Percentiles rank a stretch among this genome's conserved stretches.
These are phyloP conservation scores for Kradibia gibbosae DNA, from an alignment of 1,140 invertebrate species.

Conservation along the genomic window DNA sequence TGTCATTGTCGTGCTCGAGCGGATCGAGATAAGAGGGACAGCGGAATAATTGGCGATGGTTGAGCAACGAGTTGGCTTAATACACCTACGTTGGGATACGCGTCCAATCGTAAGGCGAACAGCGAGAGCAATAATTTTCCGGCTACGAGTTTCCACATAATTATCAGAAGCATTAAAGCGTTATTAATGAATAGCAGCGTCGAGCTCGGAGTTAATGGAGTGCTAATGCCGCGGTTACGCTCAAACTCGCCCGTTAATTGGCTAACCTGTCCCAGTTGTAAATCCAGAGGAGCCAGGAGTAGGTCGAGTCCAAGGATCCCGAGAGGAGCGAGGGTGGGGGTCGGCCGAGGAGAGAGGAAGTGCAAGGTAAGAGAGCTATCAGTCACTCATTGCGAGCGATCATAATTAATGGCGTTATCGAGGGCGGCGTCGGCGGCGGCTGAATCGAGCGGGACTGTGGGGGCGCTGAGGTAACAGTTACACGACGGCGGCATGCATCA, in stretches of 20 bases:
- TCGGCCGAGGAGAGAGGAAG: not conserved
- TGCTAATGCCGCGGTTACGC: not conserved
- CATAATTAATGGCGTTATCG: slow-evolving; percentile 16
- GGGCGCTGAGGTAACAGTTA: not conserved
- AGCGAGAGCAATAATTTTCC: not conserved
- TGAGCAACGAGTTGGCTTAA: not conserved
- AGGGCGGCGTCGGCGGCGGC: too few relatives aligned
- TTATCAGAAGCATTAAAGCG: not conserved
- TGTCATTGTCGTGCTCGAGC: not conserved
- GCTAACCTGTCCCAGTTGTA: not conserved
- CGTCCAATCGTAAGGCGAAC: not conserved
- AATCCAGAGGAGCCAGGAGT: not conserved
- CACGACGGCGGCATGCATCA: not conserved
- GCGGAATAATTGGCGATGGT: not conserved
- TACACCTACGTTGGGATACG: not conserved
- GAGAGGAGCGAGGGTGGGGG: not conserved
- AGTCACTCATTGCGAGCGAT: not conserved
- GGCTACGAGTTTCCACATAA: not conserved
- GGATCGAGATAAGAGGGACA: not conserved
- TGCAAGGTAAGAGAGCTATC: slow-evolving; percentile 20
- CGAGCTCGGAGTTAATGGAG: not conserved
- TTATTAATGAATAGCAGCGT: slow-evolving; percentile 15
- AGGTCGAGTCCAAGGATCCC: not conserved
- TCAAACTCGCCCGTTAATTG: slow-evolving; percentile 20
- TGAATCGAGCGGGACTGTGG: too few relatives aligned